These are phyloP conservation scores for Podiceps cristatus DNA, from an alignment of 2,113 vertebrate species.

Conservation along the genomic window DNA sequence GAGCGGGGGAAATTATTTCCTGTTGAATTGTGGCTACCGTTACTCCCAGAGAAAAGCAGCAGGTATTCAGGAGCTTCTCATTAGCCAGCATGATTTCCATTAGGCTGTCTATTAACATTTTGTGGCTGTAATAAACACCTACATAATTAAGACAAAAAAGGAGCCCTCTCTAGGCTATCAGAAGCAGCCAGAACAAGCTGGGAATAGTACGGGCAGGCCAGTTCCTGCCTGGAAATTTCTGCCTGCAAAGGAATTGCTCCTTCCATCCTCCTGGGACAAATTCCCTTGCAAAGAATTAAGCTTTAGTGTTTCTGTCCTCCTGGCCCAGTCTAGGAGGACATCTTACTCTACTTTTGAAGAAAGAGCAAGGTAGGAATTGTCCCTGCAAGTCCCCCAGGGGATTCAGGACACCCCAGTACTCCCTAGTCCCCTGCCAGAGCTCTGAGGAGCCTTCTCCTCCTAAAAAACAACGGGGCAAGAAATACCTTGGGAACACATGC, in stretches of 20 bases:
- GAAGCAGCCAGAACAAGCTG: neutral
- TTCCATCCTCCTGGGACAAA: neutral
- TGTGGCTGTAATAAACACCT: slow-evolving; percentile 55
- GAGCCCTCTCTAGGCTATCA: neutral
- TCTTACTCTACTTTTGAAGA: neutral
- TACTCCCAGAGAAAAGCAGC: slow-evolving; percentile 37
- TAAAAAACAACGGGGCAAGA: neutral
- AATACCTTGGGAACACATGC: neutral
- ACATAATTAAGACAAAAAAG: slow-evolving; percentile 31
- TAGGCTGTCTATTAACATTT: slow-evolving; percentile 53
- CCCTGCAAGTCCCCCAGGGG: neutral
- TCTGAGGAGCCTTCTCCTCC: neutral
- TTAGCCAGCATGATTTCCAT: slow-evolving; percentile 62
- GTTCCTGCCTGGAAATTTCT: neutral
- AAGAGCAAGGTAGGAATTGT: neutral
- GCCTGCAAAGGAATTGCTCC: neutral
- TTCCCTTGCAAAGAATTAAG: neutral
- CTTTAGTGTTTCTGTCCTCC: neutral
- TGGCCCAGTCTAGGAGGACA: neutral
- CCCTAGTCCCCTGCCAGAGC: neutral
- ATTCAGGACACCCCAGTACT: neutral
- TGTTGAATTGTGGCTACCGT: neutral
- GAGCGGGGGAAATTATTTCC: slow-evolving; percentile 8
- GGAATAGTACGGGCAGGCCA: neutral
- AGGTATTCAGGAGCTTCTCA: slow-evolving; percentile 40